Conservation (phyloP, 2,797 vertebrate genomes). For the Psittacula echo region DNA sequence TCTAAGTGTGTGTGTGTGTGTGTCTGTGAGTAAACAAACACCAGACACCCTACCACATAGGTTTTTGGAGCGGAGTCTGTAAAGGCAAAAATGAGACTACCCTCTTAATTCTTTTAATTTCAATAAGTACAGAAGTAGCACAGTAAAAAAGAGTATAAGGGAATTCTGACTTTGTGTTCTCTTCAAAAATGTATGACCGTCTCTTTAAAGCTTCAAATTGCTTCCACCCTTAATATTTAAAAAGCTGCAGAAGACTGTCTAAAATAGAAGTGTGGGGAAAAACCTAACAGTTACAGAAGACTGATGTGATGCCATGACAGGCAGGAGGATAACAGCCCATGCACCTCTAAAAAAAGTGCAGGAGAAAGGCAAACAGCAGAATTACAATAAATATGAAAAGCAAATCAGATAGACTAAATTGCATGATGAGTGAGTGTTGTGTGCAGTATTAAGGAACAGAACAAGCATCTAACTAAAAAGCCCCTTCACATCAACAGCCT, state of each 20-base stretch:
- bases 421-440: not conserved
- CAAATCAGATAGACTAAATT: not conserved
- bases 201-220: not conserved
- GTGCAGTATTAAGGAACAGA: not conserved
- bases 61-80: not conserved
- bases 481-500: not conserved
- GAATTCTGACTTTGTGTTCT: not conserved
- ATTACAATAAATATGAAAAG: not conserved
- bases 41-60: not conserved
- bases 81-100: not conserved
- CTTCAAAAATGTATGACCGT: not conserved
- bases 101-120: not conserved
- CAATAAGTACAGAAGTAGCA: not conserved
- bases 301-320: not conserved
- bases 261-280: not conserved
- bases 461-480: not conserved
- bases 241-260: not conserved
- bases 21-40: not conserved
- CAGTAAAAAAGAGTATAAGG: not conserved
- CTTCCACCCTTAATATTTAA: not conserved
- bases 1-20: not conserved
- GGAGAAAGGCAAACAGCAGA: not conserved
- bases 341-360: not conserved
- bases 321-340: not conserved
- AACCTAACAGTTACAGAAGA: not conserved